Base-by-base conservation (phyloP, 2,888 invertebrate species). In the Torymus texanus region DNA sequence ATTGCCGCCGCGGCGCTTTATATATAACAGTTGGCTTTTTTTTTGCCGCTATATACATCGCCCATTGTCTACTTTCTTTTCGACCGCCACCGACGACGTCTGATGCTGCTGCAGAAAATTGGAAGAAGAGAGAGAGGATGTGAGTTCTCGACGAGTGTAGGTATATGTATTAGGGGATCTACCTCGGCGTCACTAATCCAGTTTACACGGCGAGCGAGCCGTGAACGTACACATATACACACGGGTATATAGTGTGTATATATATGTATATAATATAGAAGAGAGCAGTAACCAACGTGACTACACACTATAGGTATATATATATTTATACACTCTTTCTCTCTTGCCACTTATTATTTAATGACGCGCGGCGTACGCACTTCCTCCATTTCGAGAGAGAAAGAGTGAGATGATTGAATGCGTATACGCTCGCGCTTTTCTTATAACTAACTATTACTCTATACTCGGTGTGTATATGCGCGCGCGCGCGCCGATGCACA, bases 111-210 rank as follows among this genome's bases (percentile, higher is more conserved):
- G 29, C 29, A 56, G 62, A 81, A 83, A 82, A 79, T 77, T 67
- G 79, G 81, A 82, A 82, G 73, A 63, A 78, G 68, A 62, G 51
- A 51, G 58, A 67, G 61, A 41, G 24, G 50, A 67, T 55, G 62
- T 63, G 71, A 66, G 78, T 61, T 29, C 29, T 29, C 29, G 5
- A 5, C 29, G 29, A 29, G 29, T 29, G 5, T 29, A 24, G 2
- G 5, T 29, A 4, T 29, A 29, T 2, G 29, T 29, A 29, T 29
- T 29, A 29, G 29, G 85, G 78, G 84, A 84, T 86, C 86, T 85
- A 86, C 86, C 84, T 83, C 84, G 84, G 85, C 86, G 85, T 83
- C 86, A 85, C 86, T 86, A 86, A 86, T 86, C 84, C 84, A 82
- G 83, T 85, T 86, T 85, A 86, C 85, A 86, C 85, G 85, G 85